Conservation (phyloP, 1,140 invertebrate genomes). For the Sycobia sp. region DNA sequence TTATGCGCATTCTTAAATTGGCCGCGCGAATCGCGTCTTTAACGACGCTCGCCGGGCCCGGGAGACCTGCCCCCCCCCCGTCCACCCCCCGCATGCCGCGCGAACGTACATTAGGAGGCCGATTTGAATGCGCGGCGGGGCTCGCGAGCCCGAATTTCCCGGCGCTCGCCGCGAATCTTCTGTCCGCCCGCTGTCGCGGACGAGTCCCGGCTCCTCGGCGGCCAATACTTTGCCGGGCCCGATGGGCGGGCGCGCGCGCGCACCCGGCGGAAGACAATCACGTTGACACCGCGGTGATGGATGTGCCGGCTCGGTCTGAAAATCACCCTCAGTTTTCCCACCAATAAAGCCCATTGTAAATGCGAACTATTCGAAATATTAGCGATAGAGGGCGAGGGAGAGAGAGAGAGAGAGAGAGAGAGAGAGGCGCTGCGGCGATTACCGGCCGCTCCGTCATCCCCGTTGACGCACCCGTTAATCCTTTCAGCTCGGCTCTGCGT, state of each 20-base stretch:
- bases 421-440: constrained; percentile 28
- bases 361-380: constrained; percentile 64
- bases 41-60: constrained; percentile 41
- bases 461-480: constrained; percentile 61
- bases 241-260: constrained; percentile 37
- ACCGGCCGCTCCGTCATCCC: constrained; percentile 60
- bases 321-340: constrained; percentile 57
- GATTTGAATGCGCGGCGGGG: constrained; percentile 53
- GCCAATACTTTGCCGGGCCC: constrained; percentile 58
- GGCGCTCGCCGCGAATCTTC: neutral
- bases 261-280: constrained; percentile 57
- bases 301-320: constrained; percentile 51
- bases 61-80: constrained; percentile 32
- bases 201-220: constrained; percentile 9
- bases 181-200: neutral
- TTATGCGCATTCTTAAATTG: constrained; percentile 30
- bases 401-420: too few species aligned
- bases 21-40: constrained; percentile 39
- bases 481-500: too few species aligned
- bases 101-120: constrained; percentile 56
- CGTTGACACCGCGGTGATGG: constrained; percentile 62
- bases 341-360: constrained; percentile 63
- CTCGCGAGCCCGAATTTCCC: constrained; percentile 35
- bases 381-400: too few species aligned
- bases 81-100: too few species aligned